A percentile compares a stretch with the other conserved stretches of the same genome.
phyloP scores from a whole-genome alignment of 2,888 invertebrate species.

The Thereva nobilitata region DNA sequence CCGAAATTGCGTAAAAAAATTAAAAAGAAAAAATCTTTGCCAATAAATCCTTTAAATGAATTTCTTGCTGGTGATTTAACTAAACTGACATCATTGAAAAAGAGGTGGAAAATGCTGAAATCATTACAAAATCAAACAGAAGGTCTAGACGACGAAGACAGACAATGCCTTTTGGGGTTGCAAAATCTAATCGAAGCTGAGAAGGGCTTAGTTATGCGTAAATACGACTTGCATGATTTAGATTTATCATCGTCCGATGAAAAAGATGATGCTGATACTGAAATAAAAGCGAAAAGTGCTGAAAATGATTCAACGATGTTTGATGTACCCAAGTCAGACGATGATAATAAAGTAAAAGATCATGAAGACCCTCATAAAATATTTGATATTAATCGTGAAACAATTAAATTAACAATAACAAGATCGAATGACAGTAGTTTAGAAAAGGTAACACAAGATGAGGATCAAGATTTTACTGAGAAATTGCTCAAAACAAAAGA shows the following conservation, averaged over 20 bases:
- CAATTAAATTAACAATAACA: slow-evolving; percentile 55
- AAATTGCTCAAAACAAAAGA: slow-evolving; percentile 50
- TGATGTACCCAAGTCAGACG: not conserved
- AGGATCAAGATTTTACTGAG: slow-evolving; percentile 49
- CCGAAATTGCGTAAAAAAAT: no score
- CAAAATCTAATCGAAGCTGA: slow-evolving; percentile 39
- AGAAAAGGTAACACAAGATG: slow-evolving; percentile 20
- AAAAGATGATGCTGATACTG: not conserved
- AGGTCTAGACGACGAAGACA: slow-evolving; percentile 39
- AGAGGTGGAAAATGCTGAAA: slow-evolving; percentile 34
- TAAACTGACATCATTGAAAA: slow-evolving; percentile 35
- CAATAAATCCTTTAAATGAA: no score
- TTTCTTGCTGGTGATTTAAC: slow-evolving; percentile 27
- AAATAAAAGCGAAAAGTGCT: not conserved
- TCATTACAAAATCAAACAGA: slow-evolving; percentile 34
- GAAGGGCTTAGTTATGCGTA: slow-evolving; percentile 34
- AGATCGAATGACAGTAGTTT: slow-evolving; percentile 47
- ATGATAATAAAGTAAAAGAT: not conserved
- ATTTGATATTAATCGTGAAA: slow-evolving; percentile 54
- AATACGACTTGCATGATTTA: slow-evolving; percentile 11
- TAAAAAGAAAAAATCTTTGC: no score
- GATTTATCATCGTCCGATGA: not conserved
- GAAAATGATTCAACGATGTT: not conserved
- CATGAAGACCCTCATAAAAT: slow-evolving; percentile 45
- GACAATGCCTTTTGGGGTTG: slow-evolving; percentile 35